These are phyloP conservation scores for Heliconius hermathena DNA, from an alignment of 1,140 invertebrate genomes.

Conservation along the genomic window DNA sequence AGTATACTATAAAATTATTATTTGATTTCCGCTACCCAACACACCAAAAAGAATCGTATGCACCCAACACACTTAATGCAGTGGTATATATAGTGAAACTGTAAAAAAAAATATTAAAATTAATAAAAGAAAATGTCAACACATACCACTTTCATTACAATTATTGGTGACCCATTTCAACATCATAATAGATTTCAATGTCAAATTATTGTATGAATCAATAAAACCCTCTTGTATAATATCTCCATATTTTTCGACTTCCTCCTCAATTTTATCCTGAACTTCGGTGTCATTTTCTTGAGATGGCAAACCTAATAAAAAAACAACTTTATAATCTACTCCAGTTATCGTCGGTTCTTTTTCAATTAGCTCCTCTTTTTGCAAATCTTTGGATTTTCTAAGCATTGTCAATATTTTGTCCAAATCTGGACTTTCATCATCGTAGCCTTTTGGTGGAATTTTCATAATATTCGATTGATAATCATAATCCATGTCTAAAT, in stretches of 20 bases:
- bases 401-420: slow-evolving; percentile 56
- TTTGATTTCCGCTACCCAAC: too few species aligned
- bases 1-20: too few species aligned
- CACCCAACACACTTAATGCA: too few species aligned
- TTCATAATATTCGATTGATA: slow-evolving; percentile 73
- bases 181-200: slow-evolving; percentile 93
- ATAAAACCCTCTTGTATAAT: slow-evolving; percentile 95
- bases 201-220: slow-evolving; percentile 96
- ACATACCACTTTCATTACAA: slow-evolving; percentile 82
- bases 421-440: slow-evolving; percentile 61
- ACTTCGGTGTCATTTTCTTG: slow-evolving; percentile 64
- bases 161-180: slow-evolving; percentile 89
- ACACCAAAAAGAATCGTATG: too few species aligned
- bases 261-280: slow-evolving; percentile 83
- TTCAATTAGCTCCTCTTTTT: slow-evolving; percentile 40
- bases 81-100: not conserved
- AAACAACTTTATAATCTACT: slow-evolving; percentile 65
- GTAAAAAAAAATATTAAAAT: not conserved
- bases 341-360: slow-evolving; percentile 34
- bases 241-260: slow-evolving; percentile 87
- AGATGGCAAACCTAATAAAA: slow-evolving; percentile 64
- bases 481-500: slow-evolving; percentile 58
- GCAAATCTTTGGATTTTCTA: slow-evolving; percentile 55
- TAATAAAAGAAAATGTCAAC: not conserved
- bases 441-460: slow-evolving; percentile 74